A percentile compares a stretch with the other conserved stretches of the same genome.
Conservation (phyloP, 2,113 vertebrate genomes). For the Rhinichthys klamathensis region DNA sequence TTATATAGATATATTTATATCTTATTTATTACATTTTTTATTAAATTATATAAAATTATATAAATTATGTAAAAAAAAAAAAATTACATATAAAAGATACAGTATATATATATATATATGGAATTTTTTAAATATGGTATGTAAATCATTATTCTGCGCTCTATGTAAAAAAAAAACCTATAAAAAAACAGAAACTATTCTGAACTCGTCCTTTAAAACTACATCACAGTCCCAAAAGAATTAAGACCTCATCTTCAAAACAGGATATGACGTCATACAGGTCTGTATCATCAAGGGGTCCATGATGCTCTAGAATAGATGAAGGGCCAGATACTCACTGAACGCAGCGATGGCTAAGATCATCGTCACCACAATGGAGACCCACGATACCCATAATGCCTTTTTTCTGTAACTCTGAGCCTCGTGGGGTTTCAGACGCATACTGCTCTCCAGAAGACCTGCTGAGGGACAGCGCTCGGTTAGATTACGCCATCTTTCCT, state of each 20-base stretch:
- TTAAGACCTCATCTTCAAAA: not conserved
- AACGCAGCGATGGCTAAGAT: constrained; percentile 92
- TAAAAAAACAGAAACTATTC: not conserved
- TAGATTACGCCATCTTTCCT: constrained; percentile 2
- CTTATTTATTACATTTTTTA: too few species aligned
- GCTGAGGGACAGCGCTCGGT: constrained; percentile 48
- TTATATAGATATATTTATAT: too few species aligned
- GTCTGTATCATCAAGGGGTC: not conserved
- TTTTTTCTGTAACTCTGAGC: constrained; percentile 98
- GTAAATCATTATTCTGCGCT: too few species aligned
- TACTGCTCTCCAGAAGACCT: constrained; percentile 98
- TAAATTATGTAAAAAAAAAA: too few species aligned
- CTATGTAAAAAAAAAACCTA: too few species aligned
- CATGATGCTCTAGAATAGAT: not conserved
- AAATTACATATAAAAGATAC: too few species aligned
- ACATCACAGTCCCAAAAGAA: not conserved
- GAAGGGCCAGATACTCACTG: constrained; percentile 83
- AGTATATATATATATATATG: too few species aligned
- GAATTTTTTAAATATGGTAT: too few species aligned
- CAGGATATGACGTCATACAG: constrained; percentile 17
- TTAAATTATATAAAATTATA: too few species aligned
- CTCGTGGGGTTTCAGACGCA: constrained; percentile 96
- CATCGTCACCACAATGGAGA: constrained; percentile 91
- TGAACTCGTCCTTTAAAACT: not conserved
- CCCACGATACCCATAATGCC: constrained; percentile 96